Conservation (phyloP, 2,888 invertebrate species). For the Melieria omissa region DNA sequence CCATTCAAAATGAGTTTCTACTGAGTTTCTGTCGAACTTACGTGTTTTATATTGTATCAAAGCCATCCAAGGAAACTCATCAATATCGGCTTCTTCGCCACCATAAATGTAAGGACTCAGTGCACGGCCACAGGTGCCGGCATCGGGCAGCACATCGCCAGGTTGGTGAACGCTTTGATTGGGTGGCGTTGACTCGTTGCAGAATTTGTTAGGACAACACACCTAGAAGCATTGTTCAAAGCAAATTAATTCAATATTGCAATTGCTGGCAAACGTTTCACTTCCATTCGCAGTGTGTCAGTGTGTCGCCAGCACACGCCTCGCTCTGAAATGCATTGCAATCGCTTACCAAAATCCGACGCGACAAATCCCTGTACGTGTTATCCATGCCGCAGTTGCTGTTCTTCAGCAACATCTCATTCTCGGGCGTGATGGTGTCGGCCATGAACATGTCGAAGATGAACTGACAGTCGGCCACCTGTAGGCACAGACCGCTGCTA, state of each 20-base stretch:
- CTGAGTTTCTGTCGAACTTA: constrained; percentile 41
- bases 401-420: constrained; percentile 45
- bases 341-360: constrained; percentile 71
- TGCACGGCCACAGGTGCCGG: constrained; percentile 69
- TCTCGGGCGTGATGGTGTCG: constrained; percentile 37
- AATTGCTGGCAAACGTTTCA: too few relatives aligned
- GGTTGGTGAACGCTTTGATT: background rate
- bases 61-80: constrained; percentile 73
- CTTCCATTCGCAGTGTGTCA: too few relatives aligned
- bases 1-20: background rate
- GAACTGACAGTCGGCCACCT: constrained; percentile 52
- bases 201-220: constrained; percentile 51
- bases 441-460: constrained; percentile 48
- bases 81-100: constrained; percentile 71
- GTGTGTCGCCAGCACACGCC: too few relatives aligned
- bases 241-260: background rate
- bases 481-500: constrained; percentile 55
- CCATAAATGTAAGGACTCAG: constrained; percentile 72
- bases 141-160: constrained; percentile 64
- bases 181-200: background rate
- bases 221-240: constrained; percentile 39
- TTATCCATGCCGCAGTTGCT: constrained; percentile 77
- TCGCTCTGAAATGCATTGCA: too few relatives aligned
- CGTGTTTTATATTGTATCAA: constrained; percentile 67
- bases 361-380: constrained; percentile 42